Base-by-base conservation (phyloP, 2,888 invertebrate species). In the Hirtodrosophila confusa region DNA sequence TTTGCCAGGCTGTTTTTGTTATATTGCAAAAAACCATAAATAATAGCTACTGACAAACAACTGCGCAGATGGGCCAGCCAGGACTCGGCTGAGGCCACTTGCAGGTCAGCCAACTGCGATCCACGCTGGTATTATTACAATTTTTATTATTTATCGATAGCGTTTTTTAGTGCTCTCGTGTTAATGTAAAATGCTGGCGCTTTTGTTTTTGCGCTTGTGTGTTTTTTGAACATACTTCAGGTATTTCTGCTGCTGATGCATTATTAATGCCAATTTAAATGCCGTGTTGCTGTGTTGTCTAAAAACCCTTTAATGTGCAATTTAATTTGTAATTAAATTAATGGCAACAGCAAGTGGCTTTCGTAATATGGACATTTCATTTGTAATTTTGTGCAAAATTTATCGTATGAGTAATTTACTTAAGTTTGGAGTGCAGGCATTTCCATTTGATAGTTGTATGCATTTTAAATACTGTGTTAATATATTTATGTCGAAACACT, bases 231-330 rank as follows among this genome's bases (percentile, higher is more conserved):
- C 29, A 31, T 48, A 29, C 11, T 31, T 55, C 8, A 17, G 49
- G 53, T 49, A 41, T 65, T 73, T 65, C 77, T 79, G 87, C 73
- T 80, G 85, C 74, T 69, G 71, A 65, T 85, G 87, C 75, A 85
- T 82, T 85, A 85, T 85, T 79, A 78, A 85, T 85, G 70, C 58
- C 69, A 85, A 79, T 85, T 87, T 75, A 87, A 85, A 87, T 85
- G 82, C 67, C 49, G 29, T 56, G 63, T 45, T 41, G 51, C 45
- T 58, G 53, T 48, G 47, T 53, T 73, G 65, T 51, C 72, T 83
- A 80, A 83, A 70, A 82, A 71, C 63, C 54, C 72, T 66, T 79
- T 83, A 83, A 79, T 79, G 75, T 75, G 48, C 51, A 66, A 79
- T 86, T 86, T 77, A 77, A 86, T 75, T 83, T 86, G 71, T 79